These are phyloP conservation scores for Bucco capensis DNA, from an alignment of 2,113 vertebrate species.

Conservation along the genomic window DNA sequence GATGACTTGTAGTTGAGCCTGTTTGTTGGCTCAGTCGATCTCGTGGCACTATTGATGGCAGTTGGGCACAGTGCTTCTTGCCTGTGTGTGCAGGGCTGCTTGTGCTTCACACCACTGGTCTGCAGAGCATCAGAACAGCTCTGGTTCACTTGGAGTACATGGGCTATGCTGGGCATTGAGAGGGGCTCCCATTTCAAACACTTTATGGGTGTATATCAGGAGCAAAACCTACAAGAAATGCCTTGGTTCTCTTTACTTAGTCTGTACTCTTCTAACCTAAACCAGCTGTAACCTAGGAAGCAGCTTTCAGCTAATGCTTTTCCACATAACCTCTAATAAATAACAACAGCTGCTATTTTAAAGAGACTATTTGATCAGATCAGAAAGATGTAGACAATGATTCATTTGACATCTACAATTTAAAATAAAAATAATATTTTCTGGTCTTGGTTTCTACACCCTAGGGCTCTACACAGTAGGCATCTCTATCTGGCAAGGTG, in stretches of 20 bases:
- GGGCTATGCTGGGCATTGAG: not conserved
- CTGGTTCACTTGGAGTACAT: too few species aligned
- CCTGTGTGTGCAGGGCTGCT: rapidly evolving
- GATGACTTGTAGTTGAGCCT: not conserved
- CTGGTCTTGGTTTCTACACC: not conserved
- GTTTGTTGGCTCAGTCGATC: not conserved
- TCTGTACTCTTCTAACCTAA: not conserved
- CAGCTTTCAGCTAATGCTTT: not conserved
- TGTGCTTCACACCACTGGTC: rapidly evolving
- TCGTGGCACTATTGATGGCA: not conserved
- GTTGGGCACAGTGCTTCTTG: rapidly evolving
- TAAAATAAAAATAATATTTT: not conserved
- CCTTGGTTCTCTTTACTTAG: not conserved
- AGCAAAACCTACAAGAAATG: not conserved
- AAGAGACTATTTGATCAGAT: not conserved
- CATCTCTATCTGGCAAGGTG: not conserved
- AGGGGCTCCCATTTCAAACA: not conserved
- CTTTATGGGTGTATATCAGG: not conserved
- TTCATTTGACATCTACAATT: not conserved
- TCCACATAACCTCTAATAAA: not conserved
- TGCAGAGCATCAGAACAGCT: not conserved
- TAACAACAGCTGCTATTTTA: not conserved
- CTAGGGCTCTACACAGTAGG: not conserved
- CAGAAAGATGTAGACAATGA: not conserved
- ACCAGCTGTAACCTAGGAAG: not conserved